Percentiles rank a stretch among this genome's conserved stretches.
phyloP scores from a whole-genome alignment of 64 coral and sea anemone species.

The Stylophora pistillata region DNA sequence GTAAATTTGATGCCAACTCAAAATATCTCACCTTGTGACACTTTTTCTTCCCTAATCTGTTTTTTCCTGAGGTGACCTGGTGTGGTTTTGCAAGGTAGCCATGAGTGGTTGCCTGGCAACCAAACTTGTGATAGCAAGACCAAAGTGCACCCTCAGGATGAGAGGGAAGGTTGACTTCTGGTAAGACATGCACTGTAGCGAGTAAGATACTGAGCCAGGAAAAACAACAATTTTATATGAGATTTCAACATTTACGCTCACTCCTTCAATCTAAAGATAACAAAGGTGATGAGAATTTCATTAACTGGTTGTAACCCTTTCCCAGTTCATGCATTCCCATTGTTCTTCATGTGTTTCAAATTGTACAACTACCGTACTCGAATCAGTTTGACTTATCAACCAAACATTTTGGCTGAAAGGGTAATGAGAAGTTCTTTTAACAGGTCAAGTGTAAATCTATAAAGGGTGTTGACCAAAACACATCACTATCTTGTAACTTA shows the following conservation, averaged over 20 bases:
- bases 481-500: neutral
- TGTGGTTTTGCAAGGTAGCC: constrained; percentile 34
- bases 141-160: constrained; percentile 80
- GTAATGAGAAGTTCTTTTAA: too few species aligned
- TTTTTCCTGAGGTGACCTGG: constrained; percentile 34
- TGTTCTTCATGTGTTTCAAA: too few species aligned
- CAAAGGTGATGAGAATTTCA: too few species aligned
- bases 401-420: too few species aligned
- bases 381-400: too few species aligned
- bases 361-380: neutral
- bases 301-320: too few species aligned
- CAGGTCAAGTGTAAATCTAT: too few species aligned
- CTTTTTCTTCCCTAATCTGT: constrained; percentile 29
- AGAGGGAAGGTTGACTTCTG: constrained; percentile 74
- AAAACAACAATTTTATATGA: neutral
- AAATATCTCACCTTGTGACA: neutral
- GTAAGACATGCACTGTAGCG: constrained; percentile 84
- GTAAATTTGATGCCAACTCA: neutral
- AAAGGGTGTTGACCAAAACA: too few species aligned
- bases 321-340: too few species aligned
- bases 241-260: neutral
- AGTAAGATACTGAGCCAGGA: constrained; percentile 60
- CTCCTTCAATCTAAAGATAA: too few species aligned
- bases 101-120: constrained; percentile 64
- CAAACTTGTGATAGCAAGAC: constrained; percentile 86